These are phyloP conservation scores for Alca torda DNA, from an alignment of 2,797 vertebrate species.

Conservation along the genomic window DNA sequence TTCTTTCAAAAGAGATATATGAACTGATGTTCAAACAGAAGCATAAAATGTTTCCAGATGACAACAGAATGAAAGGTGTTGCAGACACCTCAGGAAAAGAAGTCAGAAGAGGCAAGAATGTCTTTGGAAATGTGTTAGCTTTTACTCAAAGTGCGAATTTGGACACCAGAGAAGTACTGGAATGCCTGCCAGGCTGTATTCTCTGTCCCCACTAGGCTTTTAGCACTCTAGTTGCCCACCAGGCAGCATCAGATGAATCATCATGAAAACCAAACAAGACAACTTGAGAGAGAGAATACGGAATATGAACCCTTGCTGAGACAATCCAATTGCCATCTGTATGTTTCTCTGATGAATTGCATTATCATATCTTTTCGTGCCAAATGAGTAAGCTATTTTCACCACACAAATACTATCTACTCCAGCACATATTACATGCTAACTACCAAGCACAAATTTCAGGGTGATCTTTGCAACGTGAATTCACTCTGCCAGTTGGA, in stretches of 20 bases:
- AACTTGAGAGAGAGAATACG: background rate
- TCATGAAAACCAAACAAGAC: background rate
- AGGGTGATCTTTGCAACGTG: background rate
- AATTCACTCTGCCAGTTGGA: background rate
- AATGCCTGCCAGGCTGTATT: background rate
- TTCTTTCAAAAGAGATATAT: background rate
- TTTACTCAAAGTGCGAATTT: background rate
- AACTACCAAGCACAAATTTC: background rate
- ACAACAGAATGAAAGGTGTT: background rate
- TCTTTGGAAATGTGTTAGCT: background rate
- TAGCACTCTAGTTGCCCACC: background rate
- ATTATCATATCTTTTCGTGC: slow-evolving; percentile 38
- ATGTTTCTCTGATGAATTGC: slow-evolving; percentile 30
- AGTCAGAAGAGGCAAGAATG: background rate
- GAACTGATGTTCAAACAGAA: background rate
- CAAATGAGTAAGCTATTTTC: slow-evolving; percentile 44
- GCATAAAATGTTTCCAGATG: background rate
- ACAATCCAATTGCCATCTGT: slow-evolving; percentile 32
- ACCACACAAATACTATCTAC: background rate
- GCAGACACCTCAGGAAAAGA: background rate
- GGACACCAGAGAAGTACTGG: background rate
- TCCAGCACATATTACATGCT: background rate
- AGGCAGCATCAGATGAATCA: slow-evolving; percentile 26
- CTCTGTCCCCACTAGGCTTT: background rate
- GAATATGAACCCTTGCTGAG: background rate